Percentiles rank a stretch among this genome's conserved stretches.
phyloP scores from a whole-genome alignment of 1,140 invertebrate genomes.

The Protaetia brevitarsis region DNA sequence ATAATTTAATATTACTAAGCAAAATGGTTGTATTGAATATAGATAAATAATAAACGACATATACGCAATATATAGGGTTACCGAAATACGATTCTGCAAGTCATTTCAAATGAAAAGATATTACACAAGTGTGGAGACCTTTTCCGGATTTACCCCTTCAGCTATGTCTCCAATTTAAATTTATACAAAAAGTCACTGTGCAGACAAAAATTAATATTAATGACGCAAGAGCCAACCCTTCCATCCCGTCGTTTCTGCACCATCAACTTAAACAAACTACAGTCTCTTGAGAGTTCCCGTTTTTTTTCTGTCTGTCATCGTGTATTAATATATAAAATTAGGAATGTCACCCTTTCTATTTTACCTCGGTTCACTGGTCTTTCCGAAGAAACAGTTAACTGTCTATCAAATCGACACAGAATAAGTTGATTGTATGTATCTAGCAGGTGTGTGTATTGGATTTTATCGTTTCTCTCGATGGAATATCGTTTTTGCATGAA shows the following conservation, averaged over 20 bases:
- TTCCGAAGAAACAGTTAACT: not conserved
- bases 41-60: too few species aligned
- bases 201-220: slow-evolving; percentile 8
- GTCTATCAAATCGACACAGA: not conserved
- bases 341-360: not conserved
- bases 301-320: not conserved
- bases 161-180: not conserved
- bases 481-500: too few species aligned
- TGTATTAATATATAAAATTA: slow-evolving; percentile 8
- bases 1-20: too few species aligned
- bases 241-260: not conserved
- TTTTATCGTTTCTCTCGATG: not conserved
- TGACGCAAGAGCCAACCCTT: not conserved
- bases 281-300: not conserved
- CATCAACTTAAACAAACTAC: slow-evolving; percentile 1
- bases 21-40: too few species aligned
- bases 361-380: not conserved
- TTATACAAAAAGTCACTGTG: not conserved
- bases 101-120: not conserved
- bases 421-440: not conserved
- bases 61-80: too few species aligned
- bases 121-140: not conserved
- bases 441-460: not conserved
- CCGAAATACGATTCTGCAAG: too few species aligned
- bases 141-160: not conserved